Evolutionary conservation across 2,888 invertebrate genomes (phyloP), one percentile per base, ranked within the genome.

Genomic region (Horisme vitalbata): DNA sequence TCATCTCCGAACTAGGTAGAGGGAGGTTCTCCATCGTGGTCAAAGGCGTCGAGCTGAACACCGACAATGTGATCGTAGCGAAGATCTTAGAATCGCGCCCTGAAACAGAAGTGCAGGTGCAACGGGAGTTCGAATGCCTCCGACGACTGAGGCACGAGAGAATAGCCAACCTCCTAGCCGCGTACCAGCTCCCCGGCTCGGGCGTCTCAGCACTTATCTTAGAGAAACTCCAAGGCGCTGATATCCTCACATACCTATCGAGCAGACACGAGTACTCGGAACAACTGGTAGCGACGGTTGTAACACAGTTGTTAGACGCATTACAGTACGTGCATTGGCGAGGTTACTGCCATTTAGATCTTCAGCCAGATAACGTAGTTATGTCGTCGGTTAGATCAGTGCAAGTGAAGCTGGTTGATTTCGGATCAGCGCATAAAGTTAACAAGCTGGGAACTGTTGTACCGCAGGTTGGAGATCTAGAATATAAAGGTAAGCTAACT

Each of bases 251-350:
- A 0, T 98, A 96, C 76, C 91, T 98, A 43, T 94, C 96, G 0
- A 95, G 95, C 61, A 92, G 95, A 36, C 96, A 97, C 75, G 95
- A 97, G 64, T 99, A 98, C 81, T 93, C 94, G 0, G 99, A 99
- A 79, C 97, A 98, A 80, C 94, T 95, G 80, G 97, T 99, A 0
- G 95, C 97, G 0, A 94, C 93, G 1, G 94, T 98, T 13, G 92
- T 98, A 27, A 92, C 94, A 2, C 99, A 99, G 87, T 86, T 97
- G 0, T 83, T 97, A 44, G 97, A 98, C 69, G 98, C 94, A 0
- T 86, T 99, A 0, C 98, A 98, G 81, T 99, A 98, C 79, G 88
- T 99, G 26, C 99, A 99, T 80, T 98, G 98, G 95, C 92, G 96
- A 65, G 97, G 97, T 2, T 93, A 94, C 59, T 95, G 95, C 61